These are phyloP conservation scores for Lordiphosa clarofinis DNA, from an alignment of 1,140 invertebrate species.

Conservation along the genomic window DNA sequence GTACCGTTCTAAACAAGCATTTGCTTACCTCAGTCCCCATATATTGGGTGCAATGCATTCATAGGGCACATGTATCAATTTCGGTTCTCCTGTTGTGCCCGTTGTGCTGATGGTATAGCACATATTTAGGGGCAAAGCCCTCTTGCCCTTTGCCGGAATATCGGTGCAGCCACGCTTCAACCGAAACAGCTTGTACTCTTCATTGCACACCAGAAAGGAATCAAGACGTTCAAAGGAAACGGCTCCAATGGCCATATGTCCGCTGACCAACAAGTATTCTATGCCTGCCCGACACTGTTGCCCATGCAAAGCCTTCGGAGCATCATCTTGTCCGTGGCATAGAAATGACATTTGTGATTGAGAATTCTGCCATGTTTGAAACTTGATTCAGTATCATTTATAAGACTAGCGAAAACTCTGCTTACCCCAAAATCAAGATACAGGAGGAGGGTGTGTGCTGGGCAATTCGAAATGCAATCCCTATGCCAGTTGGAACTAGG, in stretches of 20 bases:
- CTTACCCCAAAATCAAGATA: slow-evolving; percentile 51
- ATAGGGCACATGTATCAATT: slow-evolving; percentile 80
- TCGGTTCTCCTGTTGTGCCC: slow-evolving; percentile 79
- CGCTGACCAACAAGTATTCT: slow-evolving; percentile 48
- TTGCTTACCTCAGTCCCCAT: slow-evolving; percentile 66
- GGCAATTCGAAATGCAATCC: slow-evolving; percentile 51
- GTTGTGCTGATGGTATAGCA: slow-evolving; percentile 63
- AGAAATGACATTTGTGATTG: slow-evolving; percentile 61
- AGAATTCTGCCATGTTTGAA: slow-evolving; percentile 39
- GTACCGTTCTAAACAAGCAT: no score
- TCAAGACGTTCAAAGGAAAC: slow-evolving; percentile 32
- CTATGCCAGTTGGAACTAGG: slow-evolving; percentile 29
- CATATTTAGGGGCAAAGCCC: slow-evolving; percentile 62
- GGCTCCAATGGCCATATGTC: slow-evolving; percentile 33
- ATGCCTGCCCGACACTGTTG: slow-evolving; percentile 45
- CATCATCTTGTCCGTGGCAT: slow-evolving; percentile 46
- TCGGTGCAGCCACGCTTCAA: slow-evolving; percentile 60
- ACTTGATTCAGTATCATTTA: neutral
- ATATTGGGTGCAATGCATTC: slow-evolving; percentile 80
- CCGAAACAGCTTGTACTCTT: slow-evolving; percentile 56
- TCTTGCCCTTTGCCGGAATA: slow-evolving; percentile 18
- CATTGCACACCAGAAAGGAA: slow-evolving; percentile 35
- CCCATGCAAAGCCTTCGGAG: slow-evolving; percentile 27
- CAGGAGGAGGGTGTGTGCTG: slow-evolving; percentile 58
- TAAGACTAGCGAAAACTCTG: neutral